Conservation (phyloP, 2,113 vertebrate species). For the Scomber colias region DNA sequence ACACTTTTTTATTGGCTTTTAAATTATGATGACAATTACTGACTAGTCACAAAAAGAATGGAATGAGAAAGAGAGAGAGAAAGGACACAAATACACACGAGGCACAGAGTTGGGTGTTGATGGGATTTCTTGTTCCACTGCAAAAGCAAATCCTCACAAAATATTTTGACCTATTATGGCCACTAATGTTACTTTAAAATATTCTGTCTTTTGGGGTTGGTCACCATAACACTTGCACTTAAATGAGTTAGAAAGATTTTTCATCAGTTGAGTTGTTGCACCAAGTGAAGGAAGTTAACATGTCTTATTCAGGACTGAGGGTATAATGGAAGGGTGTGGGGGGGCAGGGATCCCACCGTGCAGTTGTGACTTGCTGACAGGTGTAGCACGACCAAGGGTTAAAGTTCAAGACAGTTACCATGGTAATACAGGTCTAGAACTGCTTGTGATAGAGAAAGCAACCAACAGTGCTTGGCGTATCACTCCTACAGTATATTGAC, state of each 20-base stretch:
- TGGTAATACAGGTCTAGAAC: constrained; percentile 39
- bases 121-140: not conserved
- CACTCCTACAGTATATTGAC: not conserved
- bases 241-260: too few relatives aligned
- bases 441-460: constrained; percentile 7
- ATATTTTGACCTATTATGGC: not conserved
- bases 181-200: not conserved
- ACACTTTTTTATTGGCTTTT: not conserved
- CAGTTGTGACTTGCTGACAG: constrained; percentile 77
- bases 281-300: constrained; percentile 8
- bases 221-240: not conserved
- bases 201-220: not conserved
- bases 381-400: constrained; percentile 58
- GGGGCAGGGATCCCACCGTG: constrained; percentile 21
- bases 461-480: not conserved
- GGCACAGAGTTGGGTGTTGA: not conserved
- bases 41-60: too few relatives aligned
- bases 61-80: too few relatives aligned
- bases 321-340: constrained; percentile 2
- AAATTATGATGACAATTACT: not conserved
- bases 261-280: not conserved
- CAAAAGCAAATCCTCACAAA: not conserved
- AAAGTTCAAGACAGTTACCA: constrained; percentile 60
- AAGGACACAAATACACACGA: not conserved
- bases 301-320: constrained; percentile 5